Base-by-base conservation (phyloP, 2,113 vertebrate genomes). In the Athene noctua region DNA sequence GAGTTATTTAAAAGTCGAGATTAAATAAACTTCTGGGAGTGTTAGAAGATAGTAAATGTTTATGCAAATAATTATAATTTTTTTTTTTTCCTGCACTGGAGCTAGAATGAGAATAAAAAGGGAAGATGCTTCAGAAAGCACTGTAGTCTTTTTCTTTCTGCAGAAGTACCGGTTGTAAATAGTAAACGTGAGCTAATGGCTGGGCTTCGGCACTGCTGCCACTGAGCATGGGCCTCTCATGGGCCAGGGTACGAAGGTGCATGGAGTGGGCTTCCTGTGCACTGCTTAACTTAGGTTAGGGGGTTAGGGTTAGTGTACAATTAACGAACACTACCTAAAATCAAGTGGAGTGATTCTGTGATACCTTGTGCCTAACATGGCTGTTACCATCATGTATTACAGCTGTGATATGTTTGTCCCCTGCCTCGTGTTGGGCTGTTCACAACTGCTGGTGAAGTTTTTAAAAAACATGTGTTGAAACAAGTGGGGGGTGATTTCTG, bases 161-260 rank as follows among this genome's bases (percentile, higher is more conserved):
- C 38, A 78, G 87, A 38, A 81, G 29, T 4, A 11, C 20, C 34
- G 40, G 55, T 8, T 72, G 12, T 44, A 27, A 32, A 6, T 2
- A 25, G 59, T 40, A 55, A 84, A 54, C 1, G 13, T 57, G 47
- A 78, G 40, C 34, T 9, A 30, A 3, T 21, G 18, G 36, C 55
- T 44, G 4, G 47, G 78, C 29, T 18, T 22, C 4, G 34, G 15
- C 58, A 16, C 27, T 22, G 46, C 21, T 29, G 20, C 26, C 30
- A 11, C 20, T 1, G 3, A 26, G 6, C 2, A 2, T 10, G 15
- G 36, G 42, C 38, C 4, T 34, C 34, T 47, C 5, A 1, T 4
- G 30, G 58, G 17, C 44, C 38, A 7, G 13, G 29, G 13, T 12
- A 7, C 22, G 10, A 29, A 52, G 59, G 72, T 32, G 23, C 18